Conservation (phyloP, 2,113 vertebrate species). For the Anhinga rufa region DNA sequence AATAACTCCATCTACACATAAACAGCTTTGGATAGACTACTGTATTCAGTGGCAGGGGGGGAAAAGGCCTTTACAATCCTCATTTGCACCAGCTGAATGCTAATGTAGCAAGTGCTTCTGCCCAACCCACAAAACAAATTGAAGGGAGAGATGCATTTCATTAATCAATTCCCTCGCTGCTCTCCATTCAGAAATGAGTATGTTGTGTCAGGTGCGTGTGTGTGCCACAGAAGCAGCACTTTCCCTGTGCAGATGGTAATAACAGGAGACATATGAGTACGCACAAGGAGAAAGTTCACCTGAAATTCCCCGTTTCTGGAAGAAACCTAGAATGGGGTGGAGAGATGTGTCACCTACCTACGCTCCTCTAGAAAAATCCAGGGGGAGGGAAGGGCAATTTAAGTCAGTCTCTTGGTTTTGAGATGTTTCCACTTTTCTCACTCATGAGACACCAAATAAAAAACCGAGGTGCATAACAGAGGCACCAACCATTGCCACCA, state of each 20-base stretch:
- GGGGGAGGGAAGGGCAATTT: not conserved
- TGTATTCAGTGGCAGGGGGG: not conserved
- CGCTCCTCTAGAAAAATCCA: not conserved
- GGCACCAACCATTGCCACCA: not conserved
- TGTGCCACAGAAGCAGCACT: not conserved
- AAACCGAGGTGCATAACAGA: not conserved
- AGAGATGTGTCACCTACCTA: not conserved
- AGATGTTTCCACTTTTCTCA: not conserved
- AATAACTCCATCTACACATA: not conserved
- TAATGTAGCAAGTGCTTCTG: not conserved
- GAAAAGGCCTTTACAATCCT: not conserved
- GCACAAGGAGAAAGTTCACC: not conserved
- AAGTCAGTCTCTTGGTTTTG: not conserved
- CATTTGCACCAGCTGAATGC: conserved; percentile 21
- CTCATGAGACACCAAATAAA: not conserved
- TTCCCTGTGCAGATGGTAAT: not conserved
- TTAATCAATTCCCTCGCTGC: not conserved
- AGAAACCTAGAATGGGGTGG: not conserved
- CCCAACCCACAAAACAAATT: not conserved
- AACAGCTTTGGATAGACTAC: not conserved
- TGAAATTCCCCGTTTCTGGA: not conserved
- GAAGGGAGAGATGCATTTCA: not conserved
- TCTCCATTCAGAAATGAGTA: not conserved
- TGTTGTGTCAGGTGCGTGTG: not conserved
- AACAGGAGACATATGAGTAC: not conserved